Evolutionary conservation across 2,797 vertebrate species (phyloP), one percentile per base, ranked within the genome.

Genomic region (Anguilla megastoma): DNA sequence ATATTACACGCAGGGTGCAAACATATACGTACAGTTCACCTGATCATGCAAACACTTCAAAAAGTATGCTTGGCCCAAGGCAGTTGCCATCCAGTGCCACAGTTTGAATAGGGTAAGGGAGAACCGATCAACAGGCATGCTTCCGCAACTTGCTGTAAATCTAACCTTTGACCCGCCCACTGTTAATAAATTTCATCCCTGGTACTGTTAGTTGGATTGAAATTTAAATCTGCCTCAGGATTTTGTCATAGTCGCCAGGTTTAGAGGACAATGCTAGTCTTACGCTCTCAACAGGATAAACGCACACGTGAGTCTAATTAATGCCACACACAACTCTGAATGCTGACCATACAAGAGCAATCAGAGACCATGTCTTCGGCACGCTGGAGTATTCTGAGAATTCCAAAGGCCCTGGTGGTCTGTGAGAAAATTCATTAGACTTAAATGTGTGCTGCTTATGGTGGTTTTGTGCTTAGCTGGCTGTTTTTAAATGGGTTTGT

Each of bases 401-500:
- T 82, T 50, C 18, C 45, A n/a, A n/a, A n/a, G 79, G 79, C n/a
- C n/a, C 56, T 58, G 56, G 7, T n/a, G 6, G 21, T 48, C 41
- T 50, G 45, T 48, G 21, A n/a, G 79, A 50, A 50, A 82, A 48
- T 50, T 82, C 45, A 82, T 82, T 48, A 10, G 45, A 50, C 21
- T n/a, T 82, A 82, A 48, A 82, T n/a, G 14, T 50, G 1, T 82
- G 41, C 45, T 24, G 6, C 18, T 8, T 9, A 24, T 41, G 33
- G 6, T 48, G 76, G 12, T 21, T 0, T 16, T 80, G 41, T 21
- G 4, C 76, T 24, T 16, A 33, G 71, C 71, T 36, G 33, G 27
- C 79, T 24, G 45, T 82, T 79, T 79, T 36, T 50, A 82, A 50
- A 50, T 82, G 79, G 41, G 9, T 82, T n/a, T 82, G 24, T 50